Evolutionary conservation across 2,797 vertebrate species (phyloP).

Genomic region (Tokudaia tokunoshimensis): DNA sequence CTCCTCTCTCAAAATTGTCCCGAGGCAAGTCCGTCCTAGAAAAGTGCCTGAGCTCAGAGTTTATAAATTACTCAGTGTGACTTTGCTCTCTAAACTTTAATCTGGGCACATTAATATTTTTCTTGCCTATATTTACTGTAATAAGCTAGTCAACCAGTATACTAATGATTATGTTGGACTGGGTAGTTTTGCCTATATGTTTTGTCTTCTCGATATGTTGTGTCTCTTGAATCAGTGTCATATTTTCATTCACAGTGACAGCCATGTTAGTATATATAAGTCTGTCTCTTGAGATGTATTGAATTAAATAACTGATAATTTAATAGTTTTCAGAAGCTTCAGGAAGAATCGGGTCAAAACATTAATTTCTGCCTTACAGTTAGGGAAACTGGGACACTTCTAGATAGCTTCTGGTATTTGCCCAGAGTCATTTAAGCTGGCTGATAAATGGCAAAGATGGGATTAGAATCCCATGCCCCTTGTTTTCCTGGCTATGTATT

Average conservation of each 20-base stretch:
- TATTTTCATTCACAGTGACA: neutral
- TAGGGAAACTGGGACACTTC: slow-evolving; percentile 16
- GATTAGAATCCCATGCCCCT: neutral
- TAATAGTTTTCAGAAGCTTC: slow-evolving; percentile 3
- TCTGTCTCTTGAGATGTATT: neutral
- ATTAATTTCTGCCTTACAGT: neutral
- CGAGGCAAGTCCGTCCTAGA: neutral
- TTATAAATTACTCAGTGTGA: neutral
- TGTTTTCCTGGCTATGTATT: neutral
- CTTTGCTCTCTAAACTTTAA: neutral
- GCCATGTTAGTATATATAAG: neutral
- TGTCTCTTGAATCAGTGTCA: neutral
- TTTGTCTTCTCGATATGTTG: neutral
- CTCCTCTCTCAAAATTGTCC: neutral
- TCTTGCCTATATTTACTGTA: neutral
- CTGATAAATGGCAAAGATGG: neutral
- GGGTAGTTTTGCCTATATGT: neutral
- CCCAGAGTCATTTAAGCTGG: neutral
- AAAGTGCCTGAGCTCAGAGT: neutral
- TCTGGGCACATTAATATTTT: neutral
- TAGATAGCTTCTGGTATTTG: neutral
- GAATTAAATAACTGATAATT: slow-evolving; percentile 1
- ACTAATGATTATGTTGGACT: neutral
- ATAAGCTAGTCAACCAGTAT: neutral
- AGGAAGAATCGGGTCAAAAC: neutral